Evolutionary conservation across 2,797 vertebrate genomes (phyloP), one percentile per base, ranked within the genome.

Genomic region (Eulemur mongoz): DNA sequence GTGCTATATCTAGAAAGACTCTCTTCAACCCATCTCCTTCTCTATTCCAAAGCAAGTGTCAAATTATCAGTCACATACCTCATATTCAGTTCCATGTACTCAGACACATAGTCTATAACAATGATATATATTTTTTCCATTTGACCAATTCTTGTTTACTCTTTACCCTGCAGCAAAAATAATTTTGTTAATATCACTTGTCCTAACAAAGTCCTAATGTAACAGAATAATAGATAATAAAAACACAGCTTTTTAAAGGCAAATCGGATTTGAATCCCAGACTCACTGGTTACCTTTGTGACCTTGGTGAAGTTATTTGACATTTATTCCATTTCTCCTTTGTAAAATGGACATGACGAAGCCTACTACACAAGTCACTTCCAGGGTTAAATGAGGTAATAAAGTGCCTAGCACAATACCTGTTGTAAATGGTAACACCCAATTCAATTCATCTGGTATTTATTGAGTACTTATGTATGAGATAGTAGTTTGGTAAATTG

Each of bases 91-190:
- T 9, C 17, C 40, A 40, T 63, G 80, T 43, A 87, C 32, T 90
- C 38, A 79, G 80, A 43, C 32, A 57, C 20, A n/a, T 25, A 69
- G 7, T 75, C 61, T 65, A 70, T 91, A 80, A 48, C 27, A 52
- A 48, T 79, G 67, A 87, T 48, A 38, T 48, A 70, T 63, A 14
- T 35, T 23, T 50, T 95, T 70, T 87, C 73, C 76, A 9, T 65
- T 91, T 93, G 35, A 48, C 27, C 50, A 57, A 57, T 84, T 96
- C 32, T 82, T 67, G 5, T 76, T 80, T 69, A 25, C 9, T 80
- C n/a, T 91, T 88, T 89, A 61, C 20, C 22, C 38, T 52, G 22
- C 22, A 92, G 50, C 59, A 94, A 96, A 97, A 87, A 48, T 81
- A 87, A n/a, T 82, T 87, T 94, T 92, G 57, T 69, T 83, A 89